A percentile compares a stretch with the other conserved stretches of the same genome.
Evolutionary conservation across 2,797 vertebrate species (phyloP).

Genomic region (Anableps anableps): DNA sequence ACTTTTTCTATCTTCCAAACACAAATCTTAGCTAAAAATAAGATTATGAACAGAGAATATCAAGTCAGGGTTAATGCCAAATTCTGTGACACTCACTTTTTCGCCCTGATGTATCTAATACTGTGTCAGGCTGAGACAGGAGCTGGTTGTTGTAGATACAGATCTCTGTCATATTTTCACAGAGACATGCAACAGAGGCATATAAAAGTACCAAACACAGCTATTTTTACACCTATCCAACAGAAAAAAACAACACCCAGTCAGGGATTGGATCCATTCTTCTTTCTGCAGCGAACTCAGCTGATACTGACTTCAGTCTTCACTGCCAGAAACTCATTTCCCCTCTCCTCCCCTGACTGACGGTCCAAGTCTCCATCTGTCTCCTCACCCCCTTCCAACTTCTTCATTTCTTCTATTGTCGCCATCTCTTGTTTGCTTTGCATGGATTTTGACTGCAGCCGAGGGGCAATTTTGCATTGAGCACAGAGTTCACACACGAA

Average conservation of each 20-base stretch:
- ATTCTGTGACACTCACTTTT: slow-evolving; percentile 25
- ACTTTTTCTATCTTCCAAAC: slow-evolving; percentile 42
- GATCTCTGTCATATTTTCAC: slow-evolving; percentile 34
- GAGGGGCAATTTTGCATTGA: slow-evolving; percentile 80
- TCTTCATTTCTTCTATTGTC: slow-evolving; percentile 73
- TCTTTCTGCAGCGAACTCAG: slow-evolving; percentile 44
- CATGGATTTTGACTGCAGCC: slow-evolving; percentile 83
- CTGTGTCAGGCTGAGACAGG: slow-evolving; percentile 33
- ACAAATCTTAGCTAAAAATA: slow-evolving; percentile 62
- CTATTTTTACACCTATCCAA: slow-evolving; percentile 49
- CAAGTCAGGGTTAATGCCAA: slow-evolving; percentile 35
- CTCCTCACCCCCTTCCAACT: slow-evolving; percentile 43
- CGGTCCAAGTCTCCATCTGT: slow-evolving; percentile 73
- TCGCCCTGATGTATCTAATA: slow-evolving; percentile 38
- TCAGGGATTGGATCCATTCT: slow-evolving; percentile 29
- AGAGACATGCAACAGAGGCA: slow-evolving; percentile 27
- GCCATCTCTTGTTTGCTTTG: slow-evolving; percentile 82
- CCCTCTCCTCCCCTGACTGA: slow-evolving; percentile 55
- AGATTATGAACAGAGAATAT: slow-evolving; percentile 28
- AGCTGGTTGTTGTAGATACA: slow-evolving; percentile 44
- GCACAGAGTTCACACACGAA: slow-evolving; percentile 61
- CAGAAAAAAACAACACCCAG: slow-evolving; percentile 32
- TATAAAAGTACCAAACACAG: slow-evolving; percentile 37
- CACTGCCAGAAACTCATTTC: slow-evolving; percentile 63
- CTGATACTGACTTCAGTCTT: slow-evolving; percentile 56